Evolutionary conservation across 1,140 invertebrate genomes (phyloP), one percentile per base, ranked within the genome.

Genomic region (Tribolium castaneum): DNA sequence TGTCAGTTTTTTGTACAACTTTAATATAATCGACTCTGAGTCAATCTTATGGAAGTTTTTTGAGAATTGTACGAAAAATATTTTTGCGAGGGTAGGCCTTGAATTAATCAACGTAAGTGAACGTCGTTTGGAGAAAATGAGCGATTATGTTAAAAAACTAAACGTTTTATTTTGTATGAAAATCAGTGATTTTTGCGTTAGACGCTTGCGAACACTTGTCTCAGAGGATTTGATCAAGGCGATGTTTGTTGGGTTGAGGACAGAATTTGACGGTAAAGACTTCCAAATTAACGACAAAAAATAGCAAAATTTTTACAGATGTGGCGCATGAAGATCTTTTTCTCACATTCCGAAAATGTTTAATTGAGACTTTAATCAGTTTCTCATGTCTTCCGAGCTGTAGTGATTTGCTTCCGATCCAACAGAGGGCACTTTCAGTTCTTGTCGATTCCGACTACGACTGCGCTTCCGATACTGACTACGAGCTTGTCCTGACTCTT

Each of bases 391-490:
- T 72, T 13, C n/a, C 50, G 19, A 71, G 56, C 10, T 50, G 22
- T 12, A 19, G 51, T 35, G 35, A 10, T 9, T 62, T 75, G 39
- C 10, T 19, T 34, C 25, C 16, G 0, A 59, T 70, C 6, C 80
- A 82, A 34, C 16, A 52, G 6, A 52, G 77, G 62, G 76, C 83
- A n/a, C 77, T 84, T 22, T 52, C 75, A 30, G 75, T 77, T 56
- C 79, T 85, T 34, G 54, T 78, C 7, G 73, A 74, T 10, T 77
- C 76, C 7, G 74, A 82, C 10, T 85, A 82, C 62, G 78, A 83
- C 75, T 75, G 70, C 34, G 16, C 51, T 14, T 75, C 71, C 13
- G 78, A 81, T 2, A 59, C 70, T 14, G 81, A 85, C 70, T 84
- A 80, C 76, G 71, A 82, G 35, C 75, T 83, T 77, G 84, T 83